Base-by-base conservation (phyloP, 2,797 vertebrate species). In the Thripadectes ignobilis region DNA sequence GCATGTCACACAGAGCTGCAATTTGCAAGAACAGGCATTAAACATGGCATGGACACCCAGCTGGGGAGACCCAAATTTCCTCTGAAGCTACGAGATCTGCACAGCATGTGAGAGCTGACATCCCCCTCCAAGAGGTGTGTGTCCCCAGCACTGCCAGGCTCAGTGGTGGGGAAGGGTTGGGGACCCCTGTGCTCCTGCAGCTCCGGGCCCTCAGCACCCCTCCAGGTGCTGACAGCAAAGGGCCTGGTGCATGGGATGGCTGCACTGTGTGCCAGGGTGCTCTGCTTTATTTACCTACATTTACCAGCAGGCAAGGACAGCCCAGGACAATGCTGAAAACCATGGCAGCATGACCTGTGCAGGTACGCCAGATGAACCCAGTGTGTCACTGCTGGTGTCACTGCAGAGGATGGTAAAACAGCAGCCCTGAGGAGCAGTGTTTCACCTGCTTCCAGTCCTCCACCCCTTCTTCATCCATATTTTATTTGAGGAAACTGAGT, bases 1-100 rank as follows among this genome's bases (percentile, higher is more conserved):
- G 99, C 99, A 99, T 99, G 90, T 99, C 99, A 93, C 98, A 99
- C 93, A 99, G 98, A 29, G 99, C 99, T 99, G 94, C 48, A 97
- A 96, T 63, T 95, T 46, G 96, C 55, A 91, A 92, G 49, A 74
- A 88, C 45, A 96, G 71, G 39, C 45, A 78, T 93, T 82, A 95
- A 78, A 80, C 34, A 51, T 0, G 0, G 58, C 67, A 79, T 12
- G 30, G 38, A 29, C 2, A 3, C 10, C 26, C 52, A 61, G 1
- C 19, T 8, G 45, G 17, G 39, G 82, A 63, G 32, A 85, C 22
- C 12, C 2, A 3, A 38, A 32, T 2, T 75, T 66, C 48, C 52
- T 49, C 34, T n/a, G 80, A 41, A 78, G 43, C 58, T 71, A 15
- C 7, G 36, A 80, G 61, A 61, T 18, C 55, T 0, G 3, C 9